Evolutionary conservation across 2,888 invertebrate genomes (phyloP).

Genomic region (Phasia obesa): DNA sequence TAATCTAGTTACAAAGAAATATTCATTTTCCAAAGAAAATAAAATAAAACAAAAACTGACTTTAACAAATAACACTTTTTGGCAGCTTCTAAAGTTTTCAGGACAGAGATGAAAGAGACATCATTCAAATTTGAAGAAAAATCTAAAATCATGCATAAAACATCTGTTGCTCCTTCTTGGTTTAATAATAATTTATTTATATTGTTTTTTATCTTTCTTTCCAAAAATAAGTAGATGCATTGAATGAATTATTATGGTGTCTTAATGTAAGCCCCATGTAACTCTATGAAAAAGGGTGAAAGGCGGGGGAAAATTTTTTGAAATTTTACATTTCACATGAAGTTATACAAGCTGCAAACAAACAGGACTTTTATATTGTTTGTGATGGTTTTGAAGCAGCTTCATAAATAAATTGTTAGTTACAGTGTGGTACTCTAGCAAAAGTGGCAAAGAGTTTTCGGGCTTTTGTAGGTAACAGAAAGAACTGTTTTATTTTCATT

Average conservation of each 20-base stretch:
- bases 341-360: background rate
- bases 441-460: background rate
- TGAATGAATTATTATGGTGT: conserved; percentile 30
- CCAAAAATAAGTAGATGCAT: conserved; percentile 21
- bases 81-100: background rate
- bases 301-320: background rate
- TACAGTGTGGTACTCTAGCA: background rate
- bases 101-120: background rate
- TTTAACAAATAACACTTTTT: background rate
- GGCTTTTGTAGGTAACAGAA: background rate
- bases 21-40: background rate
- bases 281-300: background rate
- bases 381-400: background rate
- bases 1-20: background rate
- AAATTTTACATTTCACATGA: background rate
- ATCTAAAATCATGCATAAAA: conserved; percentile 49
- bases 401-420: conserved; percentile 53
- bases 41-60: background rate
- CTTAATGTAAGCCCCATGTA: background rate
- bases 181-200: conserved; percentile 43
- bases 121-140: conserved; percentile 22
- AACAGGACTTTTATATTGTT: background rate
- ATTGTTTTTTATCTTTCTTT: conserved; percentile 4
- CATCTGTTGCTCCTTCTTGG: conserved; percentile 43
- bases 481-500: too few species aligned